These are phyloP conservation scores for Sarcophaga peregrina DNA, from an alignment of 1,140 invertebrate species.

Conservation along the genomic window DNA sequence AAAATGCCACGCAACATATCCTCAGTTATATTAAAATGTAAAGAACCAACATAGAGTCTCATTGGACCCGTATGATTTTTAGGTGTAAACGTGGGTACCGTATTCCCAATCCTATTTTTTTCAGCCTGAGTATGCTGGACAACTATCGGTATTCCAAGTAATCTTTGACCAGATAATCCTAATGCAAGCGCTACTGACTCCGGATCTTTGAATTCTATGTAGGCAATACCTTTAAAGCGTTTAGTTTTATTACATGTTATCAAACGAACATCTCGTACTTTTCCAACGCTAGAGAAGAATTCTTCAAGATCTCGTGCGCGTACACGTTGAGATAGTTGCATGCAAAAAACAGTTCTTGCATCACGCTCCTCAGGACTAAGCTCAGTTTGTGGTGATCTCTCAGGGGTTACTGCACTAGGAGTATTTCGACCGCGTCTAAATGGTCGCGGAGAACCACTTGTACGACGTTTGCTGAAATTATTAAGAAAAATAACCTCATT, in stretches of 20 bases:
- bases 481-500: not conserved
- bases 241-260: constrained; percentile 99
- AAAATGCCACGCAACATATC: constrained; percentile 99
- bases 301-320: constrained; percentile 97
- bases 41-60: constrained; percentile 95
- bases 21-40: constrained; percentile 99
- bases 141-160: constrained; percentile 97
- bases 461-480: constrained; percentile 53
- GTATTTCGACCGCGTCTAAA: constrained; percentile 61
- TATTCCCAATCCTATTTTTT: constrained; percentile 93
- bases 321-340: constrained; percentile 95
- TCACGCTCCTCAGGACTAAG: constrained; percentile 97
- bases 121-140: constrained; percentile 99
- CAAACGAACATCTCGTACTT: constrained; percentile 97
- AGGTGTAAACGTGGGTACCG: constrained; percentile 83
- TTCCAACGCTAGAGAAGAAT: constrained; percentile 98
- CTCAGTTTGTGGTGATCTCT: constrained; percentile 72
- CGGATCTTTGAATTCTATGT: constrained; percentile 98
- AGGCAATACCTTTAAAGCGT: constrained; percentile 98
- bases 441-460: constrained; percentile 58
- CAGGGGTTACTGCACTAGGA: constrained; percentile 54
- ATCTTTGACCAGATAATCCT: constrained; percentile 93
- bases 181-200: constrained; percentile 98
- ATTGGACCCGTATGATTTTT: constrained; percentile 90
- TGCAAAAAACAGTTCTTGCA: constrained; percentile 97